Evolutionary conservation across 2,797 vertebrate genomes (phyloP), one percentile per base, ranked within the genome.

Genomic region (Diplodus puntazzo): DNA sequence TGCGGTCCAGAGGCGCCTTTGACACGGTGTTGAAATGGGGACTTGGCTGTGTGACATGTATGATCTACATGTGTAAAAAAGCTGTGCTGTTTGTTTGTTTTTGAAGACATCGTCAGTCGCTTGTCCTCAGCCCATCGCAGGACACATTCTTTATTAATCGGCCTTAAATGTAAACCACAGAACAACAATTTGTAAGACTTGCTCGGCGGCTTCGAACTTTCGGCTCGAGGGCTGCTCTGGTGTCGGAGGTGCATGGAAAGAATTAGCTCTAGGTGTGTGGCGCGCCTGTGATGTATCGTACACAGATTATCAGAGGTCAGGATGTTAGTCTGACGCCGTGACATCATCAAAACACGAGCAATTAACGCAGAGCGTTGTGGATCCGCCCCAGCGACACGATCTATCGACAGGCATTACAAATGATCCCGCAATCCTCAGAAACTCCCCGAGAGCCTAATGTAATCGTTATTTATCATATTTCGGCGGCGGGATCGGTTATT

Each of bases 21-120:
- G 95, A 96, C 73, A 90, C 91, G 85, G 93, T 88, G 89, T 92
- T 95, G 95, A 96, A 97, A 95, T 89, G 89, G 92, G 93, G 92
- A 94, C 93, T 92, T 95, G 94, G 91, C 93, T 94, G 88, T 65
- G 82, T 94, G 95, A 95, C 89, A 94, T 91, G 77, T 79, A 81
- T 89, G 94, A 96, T 93, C 92, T 91, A 88, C 87, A 94, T 87
- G 92, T 95, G 93, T 94, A 93, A 80, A 92, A 89, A 92, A 94
- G 78, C 80, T 88, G 90, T 60, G 83, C 90, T 85, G 88, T 89
- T 81, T 88, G 92, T 67, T 59, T 88, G 89, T n/a, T 23, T 46
- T 46, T 5, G 17, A 48, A 87, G 83, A 89, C 80, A 69, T 57
- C 89, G 90, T 87, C 90, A 88, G 76, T 90, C 85, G 80, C 91